Conservation (phyloP, 2,113 vertebrate species). For the Emydura subglobosa region DNA sequence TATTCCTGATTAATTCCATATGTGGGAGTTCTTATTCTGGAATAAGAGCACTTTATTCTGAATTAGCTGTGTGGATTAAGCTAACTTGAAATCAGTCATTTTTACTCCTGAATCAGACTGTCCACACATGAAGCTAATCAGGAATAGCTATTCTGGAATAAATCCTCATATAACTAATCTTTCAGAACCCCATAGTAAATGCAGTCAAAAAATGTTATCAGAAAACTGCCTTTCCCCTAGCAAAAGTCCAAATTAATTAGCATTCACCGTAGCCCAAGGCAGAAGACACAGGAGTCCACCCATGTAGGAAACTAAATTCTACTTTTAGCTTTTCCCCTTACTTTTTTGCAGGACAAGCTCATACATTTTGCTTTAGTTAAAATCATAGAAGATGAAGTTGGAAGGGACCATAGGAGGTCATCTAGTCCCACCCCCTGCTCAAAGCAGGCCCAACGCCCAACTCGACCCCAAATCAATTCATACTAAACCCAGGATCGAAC, state of each 20-base stretch:
- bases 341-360: not conserved
- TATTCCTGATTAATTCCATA: not conserved
- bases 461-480: no score
- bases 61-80: not conserved
- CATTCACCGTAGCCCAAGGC: not conserved
- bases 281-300: not conserved
- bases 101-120: not conserved
- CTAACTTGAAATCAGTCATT: not conserved
- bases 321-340: not conserved
- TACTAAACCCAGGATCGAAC: not conserved
- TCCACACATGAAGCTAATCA: not conserved
- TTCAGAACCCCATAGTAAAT: not conserved
- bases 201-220: not conserved
- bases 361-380: not conserved
- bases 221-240: not conserved
- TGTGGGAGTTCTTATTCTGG: not conserved
- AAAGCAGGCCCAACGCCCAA: no score
- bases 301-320: not conserved
- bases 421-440: no score
- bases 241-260: not conserved
- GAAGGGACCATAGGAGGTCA: no score
- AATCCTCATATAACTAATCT: not conserved
- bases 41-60: not conserved
- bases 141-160: not conserved
- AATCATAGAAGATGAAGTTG: not conserved